These are phyloP conservation scores for Elgaria multicarinata DNA, from an alignment of 2,113 vertebrate species.

Conservation along the genomic window DNA sequence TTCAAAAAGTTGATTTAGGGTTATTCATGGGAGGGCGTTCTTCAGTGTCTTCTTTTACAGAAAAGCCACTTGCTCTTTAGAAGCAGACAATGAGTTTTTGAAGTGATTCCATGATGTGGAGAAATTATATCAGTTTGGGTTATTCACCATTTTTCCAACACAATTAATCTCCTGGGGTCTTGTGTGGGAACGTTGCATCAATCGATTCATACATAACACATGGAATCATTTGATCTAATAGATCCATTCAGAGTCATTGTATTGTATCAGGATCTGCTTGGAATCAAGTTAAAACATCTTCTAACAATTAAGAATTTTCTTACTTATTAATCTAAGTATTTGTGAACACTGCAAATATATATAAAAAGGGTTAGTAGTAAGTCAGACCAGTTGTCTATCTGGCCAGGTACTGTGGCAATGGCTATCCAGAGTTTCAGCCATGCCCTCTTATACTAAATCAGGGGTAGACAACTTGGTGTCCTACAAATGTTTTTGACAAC, in stretches of 20 bases:
- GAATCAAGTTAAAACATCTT: not conserved
- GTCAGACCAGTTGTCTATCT: not conserved
- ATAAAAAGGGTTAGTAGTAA: not conserved
- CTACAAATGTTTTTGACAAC: too few species aligned
- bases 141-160: not conserved
- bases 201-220: not conserved
- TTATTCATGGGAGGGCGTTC: not conserved
- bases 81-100: not conserved
- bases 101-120: not conserved
- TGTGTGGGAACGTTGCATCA: not conserved
- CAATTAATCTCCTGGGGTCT: not conserved
- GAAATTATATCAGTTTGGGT: not conserved
- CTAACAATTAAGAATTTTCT: not conserved
- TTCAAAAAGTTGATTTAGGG: not conserved
- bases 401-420: not conserved
- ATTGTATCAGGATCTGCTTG: not conserved
- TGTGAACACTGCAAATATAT: not conserved
- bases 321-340: not conserved
- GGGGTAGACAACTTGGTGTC: too few species aligned
- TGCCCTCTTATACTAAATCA: too few species aligned
- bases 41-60: not conserved
- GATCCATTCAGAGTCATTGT: not conserved
- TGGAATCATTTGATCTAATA: not conserved
- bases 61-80: not conserved
- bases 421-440: not conserved